Evolutionary conservation across 92 coral and sea anemone species (phyloP).

Genomic region (Epizoanthus fatuus): DNA sequence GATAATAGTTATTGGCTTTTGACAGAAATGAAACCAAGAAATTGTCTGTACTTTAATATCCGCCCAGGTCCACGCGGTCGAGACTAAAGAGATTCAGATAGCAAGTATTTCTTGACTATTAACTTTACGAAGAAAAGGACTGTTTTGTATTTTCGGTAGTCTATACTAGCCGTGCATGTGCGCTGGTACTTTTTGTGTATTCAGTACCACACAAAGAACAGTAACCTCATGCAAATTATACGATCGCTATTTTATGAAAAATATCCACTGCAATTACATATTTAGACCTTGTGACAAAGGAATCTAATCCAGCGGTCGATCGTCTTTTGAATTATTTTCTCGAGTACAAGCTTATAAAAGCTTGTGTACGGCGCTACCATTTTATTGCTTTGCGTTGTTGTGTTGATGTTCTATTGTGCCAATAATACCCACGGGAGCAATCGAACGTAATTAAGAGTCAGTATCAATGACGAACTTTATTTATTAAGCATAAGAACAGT

Average conservation of each 20-base stretch:
- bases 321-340: not conserved
- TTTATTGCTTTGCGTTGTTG: not conserved
- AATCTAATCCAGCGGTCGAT: not conserved
- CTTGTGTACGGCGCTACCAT: not conserved
- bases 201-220: no score
- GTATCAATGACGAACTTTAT: slow-evolving; percentile 1
- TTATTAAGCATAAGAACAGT: slow-evolving; percentile 1
- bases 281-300: not conserved
- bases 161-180: no score
- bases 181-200: no score
- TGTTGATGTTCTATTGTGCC: not conserved
- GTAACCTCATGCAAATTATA: no score
- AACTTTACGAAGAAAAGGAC: no score
- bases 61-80: no score
- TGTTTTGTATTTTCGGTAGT: no score
- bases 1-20: no score
- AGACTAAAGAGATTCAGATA: no score
- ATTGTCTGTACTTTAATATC: no score
- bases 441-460: not conserved
- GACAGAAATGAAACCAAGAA: no score
- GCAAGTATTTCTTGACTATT: no score
- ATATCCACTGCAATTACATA: not conserved
- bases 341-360: not conserved
- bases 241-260: not conserved
- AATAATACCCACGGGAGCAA: slow-evolving; percentile 13